These are phyloP conservation scores for Drosophila mercatorum DNA, from an alignment of 2,888 invertebrate genomes.

Conservation along the genomic window DNA sequence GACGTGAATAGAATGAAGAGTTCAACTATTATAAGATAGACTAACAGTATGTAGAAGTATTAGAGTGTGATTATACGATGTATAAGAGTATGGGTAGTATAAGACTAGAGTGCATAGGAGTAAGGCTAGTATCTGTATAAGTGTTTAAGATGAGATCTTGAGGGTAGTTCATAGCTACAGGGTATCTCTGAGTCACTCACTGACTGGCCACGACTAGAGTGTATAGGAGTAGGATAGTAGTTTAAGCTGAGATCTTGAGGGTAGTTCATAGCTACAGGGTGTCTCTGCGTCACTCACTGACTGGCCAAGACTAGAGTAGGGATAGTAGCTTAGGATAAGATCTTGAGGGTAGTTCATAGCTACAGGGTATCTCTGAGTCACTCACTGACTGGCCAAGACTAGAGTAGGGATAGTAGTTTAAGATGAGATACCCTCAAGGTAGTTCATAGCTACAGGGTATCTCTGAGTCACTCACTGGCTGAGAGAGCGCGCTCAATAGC, in stretches of 20 bases:
- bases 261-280: not conserved
- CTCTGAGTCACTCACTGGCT: not conserved
- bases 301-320: too few species aligned
- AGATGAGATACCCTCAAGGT: too few species aligned
- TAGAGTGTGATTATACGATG: too few species aligned
- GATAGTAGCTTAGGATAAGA: not conserved
- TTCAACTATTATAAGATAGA: too few species aligned
- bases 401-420: too few species aligned
- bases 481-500: conserved; percentile 5
- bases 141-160: not conserved
- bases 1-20: too few species aligned
- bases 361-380: not conserved
- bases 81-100: too few species aligned
- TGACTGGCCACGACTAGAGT: not conserved
- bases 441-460: not conserved
- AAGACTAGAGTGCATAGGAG: too few species aligned
- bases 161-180: not conserved
- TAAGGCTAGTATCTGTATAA: too few species aligned
- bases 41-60: too few species aligned
- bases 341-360: too few species aligned
- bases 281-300: not conserved
- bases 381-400: not conserved
- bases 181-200: not conserved
- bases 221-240: too few species aligned
- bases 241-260: not conserved